These are phyloP conservation scores for Steromphala cineraria DNA, from an alignment of 2,888 invertebrate genomes.

Conservation along the genomic window DNA sequence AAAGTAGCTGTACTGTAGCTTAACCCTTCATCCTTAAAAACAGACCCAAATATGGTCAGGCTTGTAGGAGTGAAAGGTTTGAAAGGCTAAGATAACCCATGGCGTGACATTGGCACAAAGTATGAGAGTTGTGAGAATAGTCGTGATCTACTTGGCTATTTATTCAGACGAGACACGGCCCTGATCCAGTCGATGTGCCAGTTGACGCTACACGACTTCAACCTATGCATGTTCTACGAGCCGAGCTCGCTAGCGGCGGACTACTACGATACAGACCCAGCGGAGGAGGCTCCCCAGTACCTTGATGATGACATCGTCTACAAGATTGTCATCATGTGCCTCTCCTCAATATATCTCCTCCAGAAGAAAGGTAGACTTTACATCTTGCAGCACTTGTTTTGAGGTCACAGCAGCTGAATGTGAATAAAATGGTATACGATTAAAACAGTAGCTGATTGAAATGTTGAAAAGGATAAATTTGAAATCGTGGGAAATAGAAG, in stretches of 20 bases:
- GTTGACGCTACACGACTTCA: constrained; percentile 81
- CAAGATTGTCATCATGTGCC: constrained; percentile 87
- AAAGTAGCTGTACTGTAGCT: too few species aligned
- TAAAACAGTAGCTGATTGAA: too few species aligned
- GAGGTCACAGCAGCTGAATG: too few species aligned
- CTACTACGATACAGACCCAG: constrained; percentile 66
- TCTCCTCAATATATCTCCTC: constrained; percentile 87
- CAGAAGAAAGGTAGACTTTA: constrained; percentile 76
- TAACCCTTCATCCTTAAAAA: too few species aligned
- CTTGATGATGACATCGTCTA: constrained; percentile 83
- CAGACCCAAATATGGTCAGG: too few species aligned
- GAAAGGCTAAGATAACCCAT: too few species aligned
- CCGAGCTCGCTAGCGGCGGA: constrained; percentile 51
- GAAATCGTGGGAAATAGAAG: too few species aligned
- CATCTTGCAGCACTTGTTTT: too few species aligned
- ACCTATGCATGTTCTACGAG: constrained; percentile 83
- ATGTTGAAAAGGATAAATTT: too few species aligned
- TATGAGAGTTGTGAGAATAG: background rate
- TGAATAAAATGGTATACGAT: too few species aligned
- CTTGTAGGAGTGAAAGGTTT: too few species aligned
- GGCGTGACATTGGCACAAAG: background rate
- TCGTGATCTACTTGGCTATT: too few species aligned
- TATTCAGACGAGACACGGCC: constrained; percentile 55
- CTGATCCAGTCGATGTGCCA: constrained; percentile 73
- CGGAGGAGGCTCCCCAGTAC: constrained; percentile 77